Conservation (phyloP, 2,888 invertebrate species). For the Deroplatys truncata region DNA sequence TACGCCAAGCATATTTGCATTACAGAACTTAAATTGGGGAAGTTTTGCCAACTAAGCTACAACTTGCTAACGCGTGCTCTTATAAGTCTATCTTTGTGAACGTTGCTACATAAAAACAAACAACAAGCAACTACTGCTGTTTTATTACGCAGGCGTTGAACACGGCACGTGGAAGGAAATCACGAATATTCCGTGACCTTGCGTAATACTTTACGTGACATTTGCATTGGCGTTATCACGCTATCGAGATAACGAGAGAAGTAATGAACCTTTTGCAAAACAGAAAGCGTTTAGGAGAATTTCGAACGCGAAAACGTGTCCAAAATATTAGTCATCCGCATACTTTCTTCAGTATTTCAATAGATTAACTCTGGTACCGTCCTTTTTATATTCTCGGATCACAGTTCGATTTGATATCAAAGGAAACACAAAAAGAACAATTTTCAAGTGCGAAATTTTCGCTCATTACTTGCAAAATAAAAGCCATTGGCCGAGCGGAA, state of each 20-base stretch:
- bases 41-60: neutral
- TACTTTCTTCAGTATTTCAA: no score
- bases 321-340: no score
- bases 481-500: no score
- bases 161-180: neutral
- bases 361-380: no score
- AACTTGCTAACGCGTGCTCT: neutral
- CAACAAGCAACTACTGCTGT: neutral
- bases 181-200: neutral
- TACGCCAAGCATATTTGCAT: no score
- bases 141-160: neutral
- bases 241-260: neutral
- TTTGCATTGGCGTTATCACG: neutral
- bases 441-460: no score
- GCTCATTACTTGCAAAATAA: no score
- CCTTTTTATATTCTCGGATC: no score
- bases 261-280: neutral
- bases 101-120: neutral
- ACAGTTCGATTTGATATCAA: no score
- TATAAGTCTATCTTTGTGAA: neutral
- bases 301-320: no score
- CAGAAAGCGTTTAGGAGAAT: no score
- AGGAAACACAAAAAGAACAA: no score
- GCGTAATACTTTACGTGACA: neutral
- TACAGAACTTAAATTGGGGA: neutral